phyloP scores from a whole-genome alignment of 2,113 vertebrate species.

The Saguinus midas region DNA sequence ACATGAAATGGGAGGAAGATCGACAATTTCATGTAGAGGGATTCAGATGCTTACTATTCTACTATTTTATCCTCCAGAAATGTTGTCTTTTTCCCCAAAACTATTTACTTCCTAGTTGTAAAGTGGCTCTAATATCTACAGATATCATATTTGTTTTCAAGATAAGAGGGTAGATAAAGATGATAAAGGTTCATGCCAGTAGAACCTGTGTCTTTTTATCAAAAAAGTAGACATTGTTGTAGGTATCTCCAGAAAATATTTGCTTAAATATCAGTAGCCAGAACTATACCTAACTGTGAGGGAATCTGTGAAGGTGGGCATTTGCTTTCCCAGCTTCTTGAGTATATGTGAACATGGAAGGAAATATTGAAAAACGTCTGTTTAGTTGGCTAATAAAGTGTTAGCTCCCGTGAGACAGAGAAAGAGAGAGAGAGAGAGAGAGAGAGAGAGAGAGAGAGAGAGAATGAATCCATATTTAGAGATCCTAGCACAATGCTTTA shows the following conservation, averaged over 20 bases:
- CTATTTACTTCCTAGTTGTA: background rate
- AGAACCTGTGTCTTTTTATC: background rate
- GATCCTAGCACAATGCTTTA: background rate
- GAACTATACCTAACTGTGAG: background rate
- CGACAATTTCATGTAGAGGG: background rate
- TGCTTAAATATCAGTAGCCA: background rate
- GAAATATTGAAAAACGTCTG: background rate
- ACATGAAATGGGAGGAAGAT: background rate
- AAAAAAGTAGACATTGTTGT: background rate
- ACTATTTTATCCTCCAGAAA: background rate
- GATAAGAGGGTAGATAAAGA: background rate
- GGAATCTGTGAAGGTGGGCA: background rate
- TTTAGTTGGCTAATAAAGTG: background rate
- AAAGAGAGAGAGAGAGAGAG: fast-evolving
- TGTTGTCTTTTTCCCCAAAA: background rate
- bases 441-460: too few species aligned
- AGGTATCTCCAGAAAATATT: background rate
- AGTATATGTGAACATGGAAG: background rate
- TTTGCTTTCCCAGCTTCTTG: background rate
- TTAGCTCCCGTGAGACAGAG: background rate
- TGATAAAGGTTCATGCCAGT: background rate
- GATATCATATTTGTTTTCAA: background rate
- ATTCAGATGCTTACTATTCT: background rate
- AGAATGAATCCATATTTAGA: background rate
- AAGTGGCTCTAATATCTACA: background rate